Evolutionary conservation across 2,113 vertebrate genomes (phyloP).

Genomic region (Hippocampus abdominalis): DNA sequence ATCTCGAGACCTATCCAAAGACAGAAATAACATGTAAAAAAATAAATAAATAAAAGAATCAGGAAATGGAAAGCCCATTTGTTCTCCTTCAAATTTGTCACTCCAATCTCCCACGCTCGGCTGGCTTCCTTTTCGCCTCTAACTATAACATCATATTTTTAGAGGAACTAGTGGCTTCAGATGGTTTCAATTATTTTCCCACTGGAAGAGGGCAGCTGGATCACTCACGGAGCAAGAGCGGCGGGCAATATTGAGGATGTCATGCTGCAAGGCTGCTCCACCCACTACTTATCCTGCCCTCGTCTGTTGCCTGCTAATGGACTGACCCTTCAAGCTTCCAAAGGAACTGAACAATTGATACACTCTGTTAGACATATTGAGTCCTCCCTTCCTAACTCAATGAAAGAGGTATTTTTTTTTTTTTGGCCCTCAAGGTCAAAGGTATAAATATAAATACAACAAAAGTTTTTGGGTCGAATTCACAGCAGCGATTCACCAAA

Average conservation of each 20-base stretch:
- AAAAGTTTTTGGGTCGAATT: no score
- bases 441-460: no score
- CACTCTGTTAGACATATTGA: no score
- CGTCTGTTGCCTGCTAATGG: slow-evolving; percentile 14
- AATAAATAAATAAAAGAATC: neutral
- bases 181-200: slow-evolving; percentile 23
- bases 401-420: no score
- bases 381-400: no score
- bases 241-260: slow-evolving; percentile 4
- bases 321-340: slow-evolving; percentile 8
- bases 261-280: slow-evolving; percentile 6
- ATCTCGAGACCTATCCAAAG: neutral
- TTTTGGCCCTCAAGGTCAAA: no score
- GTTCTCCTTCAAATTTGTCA: neutral
- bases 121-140: neutral
- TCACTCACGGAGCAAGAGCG: slow-evolving; percentile 14
- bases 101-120: neutral
- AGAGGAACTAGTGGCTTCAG: slow-evolving; percentile 1
- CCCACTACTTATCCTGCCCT: neutral
- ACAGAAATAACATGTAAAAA: neutral
- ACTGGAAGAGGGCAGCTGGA: slow-evolving; percentile 25
- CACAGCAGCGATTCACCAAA: neutral
- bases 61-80: neutral
- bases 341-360: no score
- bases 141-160: slow-evolving; percentile 1